phyloP scores from a whole-genome alignment of 2,797 vertebrate species.

The Coilia nasus region DNA sequence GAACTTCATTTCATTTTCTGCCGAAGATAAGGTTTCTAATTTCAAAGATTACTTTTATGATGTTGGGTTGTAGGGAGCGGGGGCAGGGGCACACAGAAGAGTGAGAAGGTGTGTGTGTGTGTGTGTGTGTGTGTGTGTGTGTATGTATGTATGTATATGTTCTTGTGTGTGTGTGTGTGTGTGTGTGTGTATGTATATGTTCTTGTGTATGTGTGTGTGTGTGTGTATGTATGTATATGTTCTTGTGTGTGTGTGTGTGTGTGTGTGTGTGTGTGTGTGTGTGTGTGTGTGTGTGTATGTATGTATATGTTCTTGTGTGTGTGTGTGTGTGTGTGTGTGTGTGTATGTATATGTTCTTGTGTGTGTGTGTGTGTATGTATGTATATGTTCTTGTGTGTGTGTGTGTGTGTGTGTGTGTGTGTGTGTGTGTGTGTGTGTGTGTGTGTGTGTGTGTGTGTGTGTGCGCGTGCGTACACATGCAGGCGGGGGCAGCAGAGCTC shows the following conservation, averaged over 20 bases:
- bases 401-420: neutral
- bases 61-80: slow-evolving; percentile 41
- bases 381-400: neutral
- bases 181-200: neutral
- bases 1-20: slow-evolving; percentile 66
- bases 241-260: neutral
- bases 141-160: neutral
- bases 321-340: slow-evolving; percentile 12
- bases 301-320: neutral
- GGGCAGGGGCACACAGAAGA: slow-evolving; percentile 30
- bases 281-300: slow-evolving; percentile 22
- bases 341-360: neutral
- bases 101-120: slow-evolving; percentile 27
- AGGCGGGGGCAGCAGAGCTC: neutral
- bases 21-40: slow-evolving; percentile 68
- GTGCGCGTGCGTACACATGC: neutral
- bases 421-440: slow-evolving; percentile 15
- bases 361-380: neutral
- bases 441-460: slow-evolving; percentile 8
- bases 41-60: slow-evolving; percentile 70
- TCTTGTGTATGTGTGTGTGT: neutral
- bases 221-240: neutral
- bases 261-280: neutral
- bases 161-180: neutral
- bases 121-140: neutral